These are phyloP conservation scores for Drosophila ananassae DNA, from an alignment of 1,140 invertebrate genomes.

Conservation along the genomic window DNA sequence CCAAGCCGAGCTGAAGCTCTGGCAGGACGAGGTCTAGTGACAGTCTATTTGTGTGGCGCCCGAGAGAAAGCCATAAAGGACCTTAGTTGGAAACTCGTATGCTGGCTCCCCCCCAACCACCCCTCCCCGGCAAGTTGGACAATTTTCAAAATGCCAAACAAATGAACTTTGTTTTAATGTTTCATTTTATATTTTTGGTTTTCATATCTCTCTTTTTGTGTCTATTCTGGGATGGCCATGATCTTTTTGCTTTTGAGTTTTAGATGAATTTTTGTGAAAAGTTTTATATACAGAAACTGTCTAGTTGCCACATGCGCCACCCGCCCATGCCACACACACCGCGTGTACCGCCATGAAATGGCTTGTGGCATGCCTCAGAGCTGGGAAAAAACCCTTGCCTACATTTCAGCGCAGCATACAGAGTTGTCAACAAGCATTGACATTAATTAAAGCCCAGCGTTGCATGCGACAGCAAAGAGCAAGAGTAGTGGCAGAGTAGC, in stretches of 20 bases:
- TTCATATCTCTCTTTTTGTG: slow-evolving; percentile 1
- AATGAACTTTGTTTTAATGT: slow-evolving; percentile 27
- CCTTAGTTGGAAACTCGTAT: slow-evolving; percentile 18
- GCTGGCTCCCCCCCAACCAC: slow-evolving; percentile 2
- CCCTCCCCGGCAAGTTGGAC: slow-evolving; percentile 9
- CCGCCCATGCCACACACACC: too few relatives aligned
- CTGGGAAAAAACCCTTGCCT: slow-evolving; percentile 30
- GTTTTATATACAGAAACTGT: slow-evolving; percentile 9
- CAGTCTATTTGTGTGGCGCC: slow-evolving; percentile 14
- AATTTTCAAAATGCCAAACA: slow-evolving; percentile 25
- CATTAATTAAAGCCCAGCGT: slow-evolving; percentile 77
- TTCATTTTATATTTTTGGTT: slow-evolving; percentile 10
- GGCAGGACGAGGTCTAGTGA: background rate
- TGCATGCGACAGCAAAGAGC: slow-evolving; percentile 56
- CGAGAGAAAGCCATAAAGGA: background rate
- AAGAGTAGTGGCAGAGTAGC: too few relatives aligned
- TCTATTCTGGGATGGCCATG: slow-evolving; percentile 23
- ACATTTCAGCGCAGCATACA: slow-evolving; percentile 25
- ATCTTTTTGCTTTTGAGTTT: slow-evolving; percentile 35
- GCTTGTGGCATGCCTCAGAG: slow-evolving; percentile 5
- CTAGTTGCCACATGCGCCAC: background rate
- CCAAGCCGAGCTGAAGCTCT: too few relatives aligned
- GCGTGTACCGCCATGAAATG: background rate
- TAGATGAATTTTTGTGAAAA: slow-evolving; percentile 30
- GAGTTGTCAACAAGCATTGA: slow-evolving; percentile 78